A percentile compares a stretch with the other conserved stretches of the same genome.
Conservation (phyloP, 2,888 invertebrate genomes). For the Coronaproctus castanopsis region DNA sequence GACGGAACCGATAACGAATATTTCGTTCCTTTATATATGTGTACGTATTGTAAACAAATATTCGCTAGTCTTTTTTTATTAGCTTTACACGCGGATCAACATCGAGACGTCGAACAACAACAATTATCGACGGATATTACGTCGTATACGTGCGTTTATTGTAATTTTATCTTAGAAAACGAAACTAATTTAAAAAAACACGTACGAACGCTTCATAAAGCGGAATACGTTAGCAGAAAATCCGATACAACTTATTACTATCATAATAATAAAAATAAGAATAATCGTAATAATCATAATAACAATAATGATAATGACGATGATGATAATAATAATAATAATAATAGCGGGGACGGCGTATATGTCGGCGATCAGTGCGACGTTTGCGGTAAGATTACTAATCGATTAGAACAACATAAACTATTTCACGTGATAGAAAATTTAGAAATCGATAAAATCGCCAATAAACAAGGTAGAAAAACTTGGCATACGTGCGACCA, state of each 20-base stretch:
- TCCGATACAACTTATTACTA: background rate
- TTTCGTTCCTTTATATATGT: too few relatives aligned
- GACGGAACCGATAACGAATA: too few relatives aligned
- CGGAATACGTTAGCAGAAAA: background rate
- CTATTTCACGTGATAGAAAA: slow-evolving; percentile 8
- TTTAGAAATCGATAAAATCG: slow-evolving; percentile 5
- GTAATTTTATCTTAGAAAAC: background rate
- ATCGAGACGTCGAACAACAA: background rate
- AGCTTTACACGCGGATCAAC: background rate
- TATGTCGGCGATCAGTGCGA: slow-evolving; percentile 6
- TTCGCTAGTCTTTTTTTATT: background rate
- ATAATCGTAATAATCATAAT: too few relatives aligned
- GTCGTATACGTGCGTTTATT: background rate
- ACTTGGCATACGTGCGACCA: slow-evolving; percentile 9
- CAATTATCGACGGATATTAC: too few relatives aligned
- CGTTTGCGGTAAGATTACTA: slow-evolving; percentile 10
- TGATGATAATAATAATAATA: too few relatives aligned
- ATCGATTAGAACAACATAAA: slow-evolving; percentile 9
- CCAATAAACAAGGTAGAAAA: slow-evolving; percentile 1
- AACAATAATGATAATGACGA: too few relatives aligned
- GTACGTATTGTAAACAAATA: background rate
- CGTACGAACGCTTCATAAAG: background rate
- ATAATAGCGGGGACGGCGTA: too few relatives aligned
- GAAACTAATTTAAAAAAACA: background rate
- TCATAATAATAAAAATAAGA: background rate